Conservation (phyloP, 2,888 invertebrate genomes). For the Cancer borealis region DNA sequence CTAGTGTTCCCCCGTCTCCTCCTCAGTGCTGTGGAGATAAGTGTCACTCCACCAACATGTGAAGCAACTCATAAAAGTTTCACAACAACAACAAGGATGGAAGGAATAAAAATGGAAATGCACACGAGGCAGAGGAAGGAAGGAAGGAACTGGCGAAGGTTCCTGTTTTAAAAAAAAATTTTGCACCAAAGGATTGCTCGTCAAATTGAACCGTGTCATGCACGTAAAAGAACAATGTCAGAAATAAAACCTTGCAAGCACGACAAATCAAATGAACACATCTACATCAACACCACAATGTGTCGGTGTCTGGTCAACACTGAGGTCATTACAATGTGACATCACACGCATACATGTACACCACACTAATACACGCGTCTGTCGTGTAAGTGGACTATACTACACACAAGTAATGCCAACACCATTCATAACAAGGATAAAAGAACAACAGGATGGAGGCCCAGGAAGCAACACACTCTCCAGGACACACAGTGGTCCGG, state of each 20-base stretch:
- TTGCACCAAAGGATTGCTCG: not conserved
- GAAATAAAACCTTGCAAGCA: not conserved
- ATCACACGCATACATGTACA: not conserved
- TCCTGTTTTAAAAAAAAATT: not conserved
- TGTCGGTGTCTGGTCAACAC: conserved; percentile 8
- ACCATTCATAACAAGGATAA: conserved; percentile 44
- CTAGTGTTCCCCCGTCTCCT: not conserved
- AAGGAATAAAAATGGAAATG: not conserved
- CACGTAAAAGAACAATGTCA: not conserved
- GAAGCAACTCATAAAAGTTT: not conserved
- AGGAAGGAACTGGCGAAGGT: not conserved
- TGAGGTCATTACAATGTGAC: not conserved
- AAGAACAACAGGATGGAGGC: conserved; percentile 41
- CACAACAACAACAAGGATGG: not conserved
- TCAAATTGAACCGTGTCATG: not conserved
- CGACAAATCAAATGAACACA: conserved; percentile 15
- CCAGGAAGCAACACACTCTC: not conserved
- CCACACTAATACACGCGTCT: conserved; percentile 50
- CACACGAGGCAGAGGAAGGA: not conserved
- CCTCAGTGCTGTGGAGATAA: not conserved
- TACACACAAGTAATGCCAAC: conserved; percentile 48
- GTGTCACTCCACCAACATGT: not conserved
- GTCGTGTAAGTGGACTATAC: conserved; percentile 43
- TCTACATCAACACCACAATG: not conserved
- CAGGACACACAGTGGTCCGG: conserved; percentile 1